A percentile compares a stretch with the other conserved stretches of the same genome.
Conservation (phyloP, 2,797 vertebrate genomes). For the Coluber constrictor region DNA sequence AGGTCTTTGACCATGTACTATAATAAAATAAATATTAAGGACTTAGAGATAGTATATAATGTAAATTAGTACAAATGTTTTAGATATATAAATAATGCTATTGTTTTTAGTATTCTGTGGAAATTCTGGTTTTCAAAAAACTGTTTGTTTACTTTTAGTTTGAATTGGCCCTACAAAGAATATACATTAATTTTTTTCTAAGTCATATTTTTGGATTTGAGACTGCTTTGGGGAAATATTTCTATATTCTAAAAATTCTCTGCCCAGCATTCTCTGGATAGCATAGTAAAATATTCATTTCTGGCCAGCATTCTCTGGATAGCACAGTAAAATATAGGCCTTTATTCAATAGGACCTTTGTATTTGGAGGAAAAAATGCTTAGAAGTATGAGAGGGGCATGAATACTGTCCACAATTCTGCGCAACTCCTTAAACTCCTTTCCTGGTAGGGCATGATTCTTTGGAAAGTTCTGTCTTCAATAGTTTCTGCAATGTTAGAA, state of each 20-base stretch:
- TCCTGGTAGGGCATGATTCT: not conserved
- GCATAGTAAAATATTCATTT: too few species aligned
- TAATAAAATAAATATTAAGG: conserved; percentile 42
- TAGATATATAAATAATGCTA: conserved; percentile 3
- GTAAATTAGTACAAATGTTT: conserved; percentile 21
- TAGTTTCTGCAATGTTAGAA: not conserved
- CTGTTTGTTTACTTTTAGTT: conserved; percentile 45
- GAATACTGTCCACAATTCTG: not conserved
- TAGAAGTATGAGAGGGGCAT: not conserved
- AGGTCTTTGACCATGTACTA: conserved; percentile 21
- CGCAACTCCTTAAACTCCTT: not conserved
- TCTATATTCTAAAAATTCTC: not conserved
- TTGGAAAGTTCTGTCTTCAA: not conserved
- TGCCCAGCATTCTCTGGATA: not conserved
- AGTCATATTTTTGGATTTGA: not conserved
- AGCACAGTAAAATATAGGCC: not conserved
- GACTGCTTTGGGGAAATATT: not conserved
- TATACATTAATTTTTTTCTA: not conserved
- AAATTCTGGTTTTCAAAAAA: conserved; percentile 49
- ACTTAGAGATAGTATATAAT: not conserved
- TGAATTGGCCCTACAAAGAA: not conserved
- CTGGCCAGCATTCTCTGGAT: not conserved
- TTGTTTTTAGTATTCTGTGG: conserved; percentile 59
- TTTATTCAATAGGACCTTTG: not conserved
- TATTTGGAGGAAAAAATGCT: not conserved